Percentiles rank a stretch among this genome's conserved stretches.
These are phyloP conservation scores for Hydropsyche tenuis DNA, from an alignment of 1,140 invertebrate genomes.

Conservation along the genomic window DNA sequence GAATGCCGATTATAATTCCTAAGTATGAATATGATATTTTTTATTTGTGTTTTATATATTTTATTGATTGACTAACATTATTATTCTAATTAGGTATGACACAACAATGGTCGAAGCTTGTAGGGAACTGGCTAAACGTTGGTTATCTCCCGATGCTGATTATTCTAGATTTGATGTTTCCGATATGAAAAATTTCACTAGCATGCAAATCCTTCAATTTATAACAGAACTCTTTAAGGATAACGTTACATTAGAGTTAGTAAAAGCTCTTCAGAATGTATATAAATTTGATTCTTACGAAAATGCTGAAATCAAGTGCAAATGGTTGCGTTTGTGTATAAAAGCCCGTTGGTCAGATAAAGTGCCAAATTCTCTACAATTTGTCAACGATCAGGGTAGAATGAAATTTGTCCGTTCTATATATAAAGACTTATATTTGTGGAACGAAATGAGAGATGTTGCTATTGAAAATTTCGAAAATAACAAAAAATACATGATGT, in stretches of 20 bases:
- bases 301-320: conserved; percentile 85
- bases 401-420: conserved; percentile 91
- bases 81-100: conserved; percentile 67
- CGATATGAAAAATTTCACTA: conserved; percentile 29
- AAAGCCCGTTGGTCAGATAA: conserved; percentile 72
- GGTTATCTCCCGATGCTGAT: conserved; percentile 48
- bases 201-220: conserved; percentile 77
- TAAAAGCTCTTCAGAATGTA: conserved; percentile 68
- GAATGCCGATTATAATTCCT: conserved; percentile 87
- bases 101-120: conserved; percentile 72
- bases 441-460: conserved; percentile 71
- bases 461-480: conserved; percentile 77
- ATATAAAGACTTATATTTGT: conserved; percentile 84
- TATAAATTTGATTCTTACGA: conserved; percentile 73
- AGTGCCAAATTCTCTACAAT: conserved; percentile 72
- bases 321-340: conserved; percentile 81
- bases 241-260: conserved; percentile 64
- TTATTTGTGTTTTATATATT: background rate
- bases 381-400: conserved; percentile 83
- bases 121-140: conserved; percentile 61
- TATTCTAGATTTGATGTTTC: conserved; percentile 34
- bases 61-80: background rate
- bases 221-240: conserved; percentile 72
- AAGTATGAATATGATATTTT: conserved; percentile 62
- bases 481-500: conserved; percentile 82